A percentile compares a stretch with the other conserved stretches of the same genome.
These are phyloP conservation scores for Poeciliopsis presidionis DNA, from an alignment of 2,797 vertebrate species.

Conservation along the genomic window DNA sequence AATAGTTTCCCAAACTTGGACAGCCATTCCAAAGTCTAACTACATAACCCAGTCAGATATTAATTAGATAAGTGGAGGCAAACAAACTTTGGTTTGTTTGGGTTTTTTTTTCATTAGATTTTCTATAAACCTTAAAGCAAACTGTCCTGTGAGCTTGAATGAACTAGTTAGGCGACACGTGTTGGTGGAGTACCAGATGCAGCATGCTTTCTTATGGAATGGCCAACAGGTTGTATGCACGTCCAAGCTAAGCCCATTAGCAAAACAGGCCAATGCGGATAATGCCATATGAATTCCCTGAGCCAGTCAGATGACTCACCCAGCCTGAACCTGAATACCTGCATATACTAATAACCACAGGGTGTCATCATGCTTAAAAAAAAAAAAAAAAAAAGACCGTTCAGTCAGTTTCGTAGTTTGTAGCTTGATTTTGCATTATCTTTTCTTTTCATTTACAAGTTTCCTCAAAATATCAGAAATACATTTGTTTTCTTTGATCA, in stretches of 20 bases:
- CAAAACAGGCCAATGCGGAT: conserved; percentile 78
- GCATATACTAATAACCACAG: conserved; percentile 13
- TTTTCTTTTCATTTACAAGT: background rate
- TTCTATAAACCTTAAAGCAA: background rate
- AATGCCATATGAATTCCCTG: conserved; percentile 55
- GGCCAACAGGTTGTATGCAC: conserved; percentile 42
- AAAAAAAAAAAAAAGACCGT: background rate
- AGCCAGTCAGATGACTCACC: conserved; percentile 64
- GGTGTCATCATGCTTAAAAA: background rate
- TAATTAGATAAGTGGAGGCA: background rate
- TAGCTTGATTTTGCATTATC: background rate
- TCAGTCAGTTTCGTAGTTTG: background rate
- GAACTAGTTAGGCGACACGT: conserved; percentile 6
- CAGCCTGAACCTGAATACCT: conserved; percentile 32
- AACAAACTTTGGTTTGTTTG: background rate
- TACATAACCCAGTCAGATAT: background rate
- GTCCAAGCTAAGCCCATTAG: conserved; percentile 77
- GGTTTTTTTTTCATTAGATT: background rate
- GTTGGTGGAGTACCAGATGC: conserved; percentile 18
- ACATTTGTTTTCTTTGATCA: background rate
- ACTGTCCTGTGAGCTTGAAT: conserved; percentile 8
- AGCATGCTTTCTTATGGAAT: conserved; percentile 34
- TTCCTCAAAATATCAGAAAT: background rate
- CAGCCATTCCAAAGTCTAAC: background rate
- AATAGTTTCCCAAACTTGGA: background rate